Percentiles rank a stretch among this genome's conserved stretches.
phyloP scores from a whole-genome alignment of 2,888 invertebrate genomes.

The Archips xylosteana region DNA sequence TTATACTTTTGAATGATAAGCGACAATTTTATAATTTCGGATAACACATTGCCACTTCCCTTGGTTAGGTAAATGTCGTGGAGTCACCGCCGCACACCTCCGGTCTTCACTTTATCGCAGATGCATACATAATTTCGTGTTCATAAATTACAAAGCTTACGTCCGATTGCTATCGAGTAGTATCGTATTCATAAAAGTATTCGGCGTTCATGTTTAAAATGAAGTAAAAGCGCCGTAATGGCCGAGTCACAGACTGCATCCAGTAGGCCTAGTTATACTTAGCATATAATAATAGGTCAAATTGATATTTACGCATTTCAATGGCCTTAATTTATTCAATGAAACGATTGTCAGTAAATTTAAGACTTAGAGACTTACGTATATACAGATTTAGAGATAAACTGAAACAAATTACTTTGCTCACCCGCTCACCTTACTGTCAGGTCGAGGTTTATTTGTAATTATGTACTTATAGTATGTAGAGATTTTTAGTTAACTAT shows the following conservation, averaged over 20 bases:
- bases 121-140: conserved; percentile 29
- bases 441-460: too few relatives aligned
- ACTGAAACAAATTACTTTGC: too few relatives aligned
- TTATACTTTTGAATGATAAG: conserved; percentile 28
- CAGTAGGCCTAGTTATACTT: neutral
- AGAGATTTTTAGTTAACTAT: too few relatives aligned
- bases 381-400: too few relatives aligned
- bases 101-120: conserved; percentile 25
- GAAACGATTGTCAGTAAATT: too few relatives aligned
- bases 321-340: too few relatives aligned
- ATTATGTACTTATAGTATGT: too few relatives aligned
- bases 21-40: conserved; percentile 21
- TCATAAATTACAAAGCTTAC: conserved; percentile 22
- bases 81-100: conserved; percentile 18
- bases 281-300: neutral
- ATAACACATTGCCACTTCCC: conserved; percentile 25
- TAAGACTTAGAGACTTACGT: too few relatives aligned
- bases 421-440: too few relatives aligned
- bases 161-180: conserved; percentile 28
- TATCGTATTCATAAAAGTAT: conserved; percentile 3
- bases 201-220: conserved; percentile 1
- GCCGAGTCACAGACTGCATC: neutral
- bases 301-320: too few relatives aligned
- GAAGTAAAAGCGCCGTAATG: neutral
- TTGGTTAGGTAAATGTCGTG: conserved; percentile 17